These are phyloP conservation scores for Strigops habroptila DNA, from an alignment of 2,113 vertebrate genomes.

Conservation along the genomic window DNA sequence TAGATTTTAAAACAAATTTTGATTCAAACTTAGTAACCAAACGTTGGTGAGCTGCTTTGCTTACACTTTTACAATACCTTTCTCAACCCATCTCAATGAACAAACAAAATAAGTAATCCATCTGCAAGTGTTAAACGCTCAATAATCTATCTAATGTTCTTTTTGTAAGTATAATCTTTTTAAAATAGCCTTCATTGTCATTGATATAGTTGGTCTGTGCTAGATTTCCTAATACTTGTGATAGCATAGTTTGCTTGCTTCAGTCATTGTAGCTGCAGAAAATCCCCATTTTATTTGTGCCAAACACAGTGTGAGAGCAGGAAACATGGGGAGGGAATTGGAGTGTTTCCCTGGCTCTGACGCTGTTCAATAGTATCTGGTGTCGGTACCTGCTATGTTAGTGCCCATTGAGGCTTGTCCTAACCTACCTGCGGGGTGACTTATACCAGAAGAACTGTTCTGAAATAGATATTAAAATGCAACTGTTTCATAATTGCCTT, in stretches of 20 bases:
- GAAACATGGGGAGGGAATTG: neutral
- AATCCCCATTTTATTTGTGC: neutral
- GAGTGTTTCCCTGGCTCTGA: neutral
- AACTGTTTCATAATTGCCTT: neutral
- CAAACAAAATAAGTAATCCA: neutral
- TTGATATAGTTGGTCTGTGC: neutral
- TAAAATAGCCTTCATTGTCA: neutral
- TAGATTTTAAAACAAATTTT: neutral
- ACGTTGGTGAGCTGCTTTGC: neutral
- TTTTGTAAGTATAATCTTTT: neutral
- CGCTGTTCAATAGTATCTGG: neutral
- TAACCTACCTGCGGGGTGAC: neutral
- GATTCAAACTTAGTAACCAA: neutral
- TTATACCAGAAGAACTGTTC: neutral
- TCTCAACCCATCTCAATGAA: neutral
- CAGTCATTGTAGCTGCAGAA: neutral
- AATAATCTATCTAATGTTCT: neutral
- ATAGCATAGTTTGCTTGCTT: neutral
- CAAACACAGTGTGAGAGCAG: neutral
- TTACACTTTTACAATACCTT: neutral
- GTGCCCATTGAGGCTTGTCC: neutral
- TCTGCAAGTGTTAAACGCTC: neutral
- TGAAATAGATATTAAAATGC: neutral
- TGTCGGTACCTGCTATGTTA: neutral
- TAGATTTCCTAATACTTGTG: neutral